Evolutionary conservation across 2,888 invertebrate species (phyloP).

Genomic region (Stenodema calcarata): DNA sequence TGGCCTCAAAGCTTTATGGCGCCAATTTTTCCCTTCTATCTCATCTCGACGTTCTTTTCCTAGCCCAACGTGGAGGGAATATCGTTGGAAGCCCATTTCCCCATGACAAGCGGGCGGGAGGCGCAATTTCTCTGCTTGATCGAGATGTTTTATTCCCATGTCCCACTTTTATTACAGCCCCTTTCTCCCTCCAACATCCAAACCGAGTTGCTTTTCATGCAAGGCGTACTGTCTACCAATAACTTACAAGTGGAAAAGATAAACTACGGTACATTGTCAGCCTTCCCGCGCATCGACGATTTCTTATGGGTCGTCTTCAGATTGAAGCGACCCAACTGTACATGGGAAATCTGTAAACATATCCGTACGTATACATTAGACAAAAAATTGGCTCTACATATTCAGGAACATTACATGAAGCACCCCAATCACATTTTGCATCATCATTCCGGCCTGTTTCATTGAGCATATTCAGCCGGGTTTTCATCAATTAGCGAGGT

Average conservation of each 20-base stretch:
- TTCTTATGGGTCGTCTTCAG: neutral
- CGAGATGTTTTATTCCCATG: slow-evolving; percentile 47
- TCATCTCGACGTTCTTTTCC: slow-evolving; percentile 22
- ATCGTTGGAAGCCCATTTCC: slow-evolving; percentile 39
- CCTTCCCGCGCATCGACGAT: slow-evolving; percentile 19
- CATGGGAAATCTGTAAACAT: too few relatives aligned
- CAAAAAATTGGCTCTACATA: too few relatives aligned
- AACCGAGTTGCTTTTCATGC: slow-evolving; percentile 31
- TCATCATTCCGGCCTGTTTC: too few relatives aligned
- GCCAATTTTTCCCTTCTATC: slow-evolving; percentile 33
- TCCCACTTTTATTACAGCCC: slow-evolving; percentile 44
- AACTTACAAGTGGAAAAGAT: slow-evolving; percentile 42
- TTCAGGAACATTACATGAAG: too few relatives aligned
- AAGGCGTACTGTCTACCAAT: slow-evolving; percentile 43
- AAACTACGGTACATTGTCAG: slow-evolving; percentile 37
- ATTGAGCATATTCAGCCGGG: too few relatives aligned
- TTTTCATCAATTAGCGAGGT: too few relatives aligned
- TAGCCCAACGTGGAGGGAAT: slow-evolving; percentile 41
- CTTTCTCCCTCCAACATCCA: neutral
- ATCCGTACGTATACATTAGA: too few relatives aligned
- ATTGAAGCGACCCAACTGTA: too few relatives aligned
- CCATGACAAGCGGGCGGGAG: slow-evolving; percentile 16
- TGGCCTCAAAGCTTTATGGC: slow-evolving; percentile 24
- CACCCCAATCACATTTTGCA: too few relatives aligned
- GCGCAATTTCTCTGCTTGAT: slow-evolving; percentile 43